These are phyloP conservation scores for Paguma larvata DNA, from an alignment of 2,797 vertebrate genomes.

Conservation along the genomic window DNA sequence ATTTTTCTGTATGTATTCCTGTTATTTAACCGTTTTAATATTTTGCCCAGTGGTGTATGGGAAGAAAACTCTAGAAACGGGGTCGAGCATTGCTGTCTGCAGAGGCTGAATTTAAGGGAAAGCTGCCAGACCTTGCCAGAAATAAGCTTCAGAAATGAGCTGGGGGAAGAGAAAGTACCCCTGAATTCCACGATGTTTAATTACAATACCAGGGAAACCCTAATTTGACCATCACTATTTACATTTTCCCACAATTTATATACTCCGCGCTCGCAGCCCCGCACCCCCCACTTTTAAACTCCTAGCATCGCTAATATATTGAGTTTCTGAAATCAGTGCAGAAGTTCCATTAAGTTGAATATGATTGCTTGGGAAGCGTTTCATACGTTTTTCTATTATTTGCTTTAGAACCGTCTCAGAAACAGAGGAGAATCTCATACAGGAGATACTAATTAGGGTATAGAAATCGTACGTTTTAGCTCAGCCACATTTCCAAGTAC, in stretches of 20 bases:
- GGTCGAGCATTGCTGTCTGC: constrained; percentile 7
- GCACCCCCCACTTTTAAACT: neutral
- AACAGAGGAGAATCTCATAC: constrained; percentile 26
- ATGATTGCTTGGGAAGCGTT: constrained; percentile 50
- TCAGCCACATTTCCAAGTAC: constrained; percentile 49
- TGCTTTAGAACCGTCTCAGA: constrained; percentile 54
- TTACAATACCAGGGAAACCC: constrained; percentile 66
- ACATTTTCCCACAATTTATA: constrained; percentile 21
- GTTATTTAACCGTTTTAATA: constrained; percentile 29
- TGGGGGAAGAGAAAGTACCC: constrained; percentile 27
- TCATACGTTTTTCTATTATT: constrained; percentile 52
- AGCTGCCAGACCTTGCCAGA: constrained; percentile 33
- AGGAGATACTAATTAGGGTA: constrained; percentile 50
- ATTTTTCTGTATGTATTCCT: constrained; percentile 5
- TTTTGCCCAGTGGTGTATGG: neutral
- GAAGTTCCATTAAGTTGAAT: constrained; percentile 49
- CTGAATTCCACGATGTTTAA: constrained; percentile 72
- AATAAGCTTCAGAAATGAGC: constrained; percentile 60
- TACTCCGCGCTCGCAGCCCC: neutral
- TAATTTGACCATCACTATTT: constrained; percentile 60
- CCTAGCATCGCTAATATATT: neutral
- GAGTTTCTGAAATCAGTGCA: neutral
- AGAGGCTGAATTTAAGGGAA: neutral
- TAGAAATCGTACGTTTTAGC: constrained; percentile 54
- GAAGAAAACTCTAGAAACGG: neutral